Base-by-base conservation (phyloP, 2,888 invertebrate genomes). In the Cyclophora punctaria region DNA sequence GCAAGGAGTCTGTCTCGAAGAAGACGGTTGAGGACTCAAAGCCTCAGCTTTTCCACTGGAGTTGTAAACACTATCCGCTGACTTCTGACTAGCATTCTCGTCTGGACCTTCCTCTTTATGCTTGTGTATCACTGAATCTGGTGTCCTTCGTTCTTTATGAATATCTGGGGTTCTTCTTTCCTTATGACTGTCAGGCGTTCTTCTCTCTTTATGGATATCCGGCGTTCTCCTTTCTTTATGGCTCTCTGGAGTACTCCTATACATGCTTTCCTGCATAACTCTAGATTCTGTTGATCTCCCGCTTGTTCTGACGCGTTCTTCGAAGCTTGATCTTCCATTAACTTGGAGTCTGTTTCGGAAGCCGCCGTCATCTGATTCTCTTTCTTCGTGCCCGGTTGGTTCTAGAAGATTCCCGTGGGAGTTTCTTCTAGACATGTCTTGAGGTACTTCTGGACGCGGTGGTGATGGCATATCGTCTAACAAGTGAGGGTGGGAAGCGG, bases 401-500 rank as follows among this genome's bases (percentile, higher is more conserved):
- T 92, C 91, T 45, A 91, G 74, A 33, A 92, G 81, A 60, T 92
- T 92, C 0, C 91, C 90, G 53, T 92, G 89, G 0, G 92, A 92
- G 51, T 91, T 91, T 62, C 92, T 78, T 64, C 92, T 68, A 2
- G 85, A 81, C 57, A 78, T 67, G 59, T 78, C 78, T 62, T 80
- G 73, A 3, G 71, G 75, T 7, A 75, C 64, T 67, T 89, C 87
- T 33, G 75, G 75, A 66, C 84, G 71, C 3, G 72, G 84, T 2
- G 80, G 85, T 37, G 37, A 37, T 5, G 37, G 37, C 37, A 37
- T 37, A 49, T 88, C 88, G 35, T 87, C 91, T 40, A 91, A 81
- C 3, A 93, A 80, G 62, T 93, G 93, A 2, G 93, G 93, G 62
- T 93, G 93, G 0, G 93, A 93, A 0, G 92, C 85, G 0, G 93